A percentile compares a stretch with the other conserved stretches of the same genome.
Conservation (phyloP, 2,888 invertebrate species). For the Synanthedon myopaeformis region DNA sequence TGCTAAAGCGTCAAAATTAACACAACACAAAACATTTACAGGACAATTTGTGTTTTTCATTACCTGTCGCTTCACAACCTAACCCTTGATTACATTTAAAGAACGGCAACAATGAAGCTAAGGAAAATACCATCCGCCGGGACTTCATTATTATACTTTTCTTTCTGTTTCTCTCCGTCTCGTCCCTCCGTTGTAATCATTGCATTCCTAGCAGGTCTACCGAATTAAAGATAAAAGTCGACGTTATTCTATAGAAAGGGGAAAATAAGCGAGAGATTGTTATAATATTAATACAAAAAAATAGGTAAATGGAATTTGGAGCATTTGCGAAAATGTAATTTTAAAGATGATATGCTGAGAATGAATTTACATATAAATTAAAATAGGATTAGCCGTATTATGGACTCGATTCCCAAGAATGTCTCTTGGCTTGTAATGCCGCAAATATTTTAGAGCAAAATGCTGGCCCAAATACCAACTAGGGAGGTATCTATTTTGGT, state of each 20-base stretch:
- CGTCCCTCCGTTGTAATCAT: constrained; percentile 35
- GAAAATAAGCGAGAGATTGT: constrained; percentile 35
- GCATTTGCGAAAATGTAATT: constrained; percentile 24
- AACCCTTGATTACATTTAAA: constrained; percentile 42
- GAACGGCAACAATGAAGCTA: constrained; percentile 32
- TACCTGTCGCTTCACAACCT: constrained; percentile 17
- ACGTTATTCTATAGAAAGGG: constrained; percentile 29
- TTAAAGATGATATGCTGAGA: constrained; percentile 34
- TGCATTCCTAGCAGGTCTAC: constrained; percentile 35
- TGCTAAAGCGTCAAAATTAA: too few relatives aligned
- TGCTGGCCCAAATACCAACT: not conserved
- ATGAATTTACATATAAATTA: constrained; percentile 45
- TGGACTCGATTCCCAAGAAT: constrained; percentile 15
- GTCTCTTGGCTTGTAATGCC: constrained; percentile 10
- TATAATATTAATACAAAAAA: constrained; percentile 39
- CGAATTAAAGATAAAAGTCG: constrained; percentile 46
- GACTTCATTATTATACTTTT: constrained; percentile 49
- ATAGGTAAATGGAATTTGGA: constrained; percentile 19
- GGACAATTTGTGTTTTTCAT: constrained; percentile 8
- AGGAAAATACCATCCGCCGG: constrained; percentile 26
- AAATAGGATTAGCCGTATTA: constrained; percentile 37
- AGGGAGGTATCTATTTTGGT: too few relatives aligned
- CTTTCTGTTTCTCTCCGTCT: constrained; percentile 24
- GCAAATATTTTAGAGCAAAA: not conserved
- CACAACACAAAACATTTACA: not conserved